Evolutionary conservation across 2,888 invertebrate genomes (phyloP), one percentile per base, ranked within the genome.

Genomic region (Oegoconia quadripuncta): DNA sequence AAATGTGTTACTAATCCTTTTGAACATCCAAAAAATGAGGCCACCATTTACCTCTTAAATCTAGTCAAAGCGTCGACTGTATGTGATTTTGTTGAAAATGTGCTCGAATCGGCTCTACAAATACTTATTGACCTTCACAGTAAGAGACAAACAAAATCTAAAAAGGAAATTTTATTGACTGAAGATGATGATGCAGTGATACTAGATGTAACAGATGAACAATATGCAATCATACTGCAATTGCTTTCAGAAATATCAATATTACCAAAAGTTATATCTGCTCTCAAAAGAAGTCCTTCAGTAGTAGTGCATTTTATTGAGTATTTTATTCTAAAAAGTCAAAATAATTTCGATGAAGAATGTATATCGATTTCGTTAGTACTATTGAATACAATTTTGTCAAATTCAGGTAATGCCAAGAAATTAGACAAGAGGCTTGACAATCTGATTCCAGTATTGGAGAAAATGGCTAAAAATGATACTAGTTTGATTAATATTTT

Each of bases 231-330:
- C 3, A 76, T 89, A 41, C 80, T 90, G 23, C 87, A 88, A 39
- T 48, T 90, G 27, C 69, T 91, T 14, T 82, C 88, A 39, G 82
- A 86, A 52, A 72, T 91, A 59, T 73, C 89, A 2, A 77, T 78
- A 39, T 75, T 78, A 44, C 71, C 80, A 37, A 74, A 75, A 55
- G 65, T 89, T 18, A 70, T 87, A 26, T 60, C 62, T 34, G 54
- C 68, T 35, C 64, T 90, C 26, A 89, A 78, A 59, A 59, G 65
- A 13, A 74, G 84, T 47, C 88, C 90, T 3, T 47, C 58, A 7
- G 65, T 76, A 46, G 75, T 90, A 3, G 58, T 89, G 1, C 62
- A 76, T 39, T 90, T 89, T 48, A 74, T 90, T 30, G 74, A 86
- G 58, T 64, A 78, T 41, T 79, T 86, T 50, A 70, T 90, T 20